Base-by-base conservation (phyloP, 2,113 vertebrate species). In the Emydocephalus ijimae region DNA sequence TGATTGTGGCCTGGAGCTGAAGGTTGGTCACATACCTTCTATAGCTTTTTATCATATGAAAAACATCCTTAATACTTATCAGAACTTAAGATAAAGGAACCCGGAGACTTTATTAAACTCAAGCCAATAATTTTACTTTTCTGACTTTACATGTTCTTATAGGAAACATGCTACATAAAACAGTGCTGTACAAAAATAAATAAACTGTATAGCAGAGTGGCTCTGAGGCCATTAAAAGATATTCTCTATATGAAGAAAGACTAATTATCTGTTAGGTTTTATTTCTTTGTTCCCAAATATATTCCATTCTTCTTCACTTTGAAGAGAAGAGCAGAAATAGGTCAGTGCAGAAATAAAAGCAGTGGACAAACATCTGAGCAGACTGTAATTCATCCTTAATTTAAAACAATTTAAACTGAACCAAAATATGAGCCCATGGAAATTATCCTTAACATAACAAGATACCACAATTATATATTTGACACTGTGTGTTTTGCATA, bases 181-280 rank as follows among this genome's bases (percentile, higher is more conserved):
- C n/a, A 20, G 5, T 20, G 69, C 5, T 81, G 21, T 39, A 39
- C 15, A 81, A 81, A 81, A 81, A 81, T 39, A 81, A 39, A 81
- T 39, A 39, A 39, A 74, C 5, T 12, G 48, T 59, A 52, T 0
- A 39, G 86, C 81, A 91, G 87, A 55, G 8, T 86, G 12, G 21
- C 9, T 45, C 90, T 91, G 24, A 93, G 93, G 85, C 69, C 12
- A 94, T 4, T 26, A 59, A 14, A n/a, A 23, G 3, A 6, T 26
- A 92, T 87, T 85, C 21, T 64, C 90, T 69, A 29, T 92, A 92
- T 88, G 85, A 86, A 92, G 50, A 85, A 50, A 92, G 48, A 0
- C 56, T 94, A 74, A 39, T 10, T 3, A 52, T 91, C 59, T 87
- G 45, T 92, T 91, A 39, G 26, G 6, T 3, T 55, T 29, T 24